Conservation (phyloP, 2,113 vertebrate species). For the Oxygymnocypris stewartii region DNA sequence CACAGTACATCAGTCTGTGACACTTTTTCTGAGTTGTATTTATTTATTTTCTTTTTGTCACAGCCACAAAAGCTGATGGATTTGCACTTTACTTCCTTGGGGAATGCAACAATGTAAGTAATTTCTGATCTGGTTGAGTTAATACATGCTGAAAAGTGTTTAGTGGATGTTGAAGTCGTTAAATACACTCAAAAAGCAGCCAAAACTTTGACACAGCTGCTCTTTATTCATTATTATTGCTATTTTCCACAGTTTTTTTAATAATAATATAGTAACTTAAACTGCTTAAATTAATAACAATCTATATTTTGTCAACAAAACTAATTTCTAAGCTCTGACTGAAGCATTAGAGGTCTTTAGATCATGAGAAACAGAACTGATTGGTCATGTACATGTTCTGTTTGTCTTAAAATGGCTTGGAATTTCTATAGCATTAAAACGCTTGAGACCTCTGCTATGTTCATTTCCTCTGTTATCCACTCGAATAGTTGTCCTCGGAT, state of each 20-base stretch:
- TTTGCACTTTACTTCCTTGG: conserved; percentile 99
- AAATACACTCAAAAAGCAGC: not conserved
- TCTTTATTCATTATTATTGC: not conserved
- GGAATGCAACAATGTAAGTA: conserved; percentile 99
- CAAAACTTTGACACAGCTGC: too few species aligned
- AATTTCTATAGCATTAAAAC: conserved; percentile 29
- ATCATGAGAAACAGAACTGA: conserved; percentile 22
- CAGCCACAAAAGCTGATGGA: conserved; percentile 98
- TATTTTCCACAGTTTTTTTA: not conserved
- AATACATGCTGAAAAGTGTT: not conserved
- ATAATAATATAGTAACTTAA: not conserved
- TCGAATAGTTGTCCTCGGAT: conserved; percentile 18
- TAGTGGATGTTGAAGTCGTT: not conserved
- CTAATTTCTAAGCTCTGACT: not conserved
- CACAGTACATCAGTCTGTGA: not conserved
- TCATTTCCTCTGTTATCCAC: not conserved
- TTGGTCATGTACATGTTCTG: not conserved
- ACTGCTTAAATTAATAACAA: not conserved
- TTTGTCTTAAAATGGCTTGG: conserved; percentile 8
- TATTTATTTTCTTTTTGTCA: not conserved
- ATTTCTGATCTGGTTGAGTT: not conserved
- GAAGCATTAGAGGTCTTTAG: conserved; percentile 21
- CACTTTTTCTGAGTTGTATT: not conserved
- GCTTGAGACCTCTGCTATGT: conserved; percentile 1
- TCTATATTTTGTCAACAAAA: conserved; percentile 8